Base-by-base conservation (phyloP, 2,888 invertebrate genomes). In the Apocheima hispidaria region DNA sequence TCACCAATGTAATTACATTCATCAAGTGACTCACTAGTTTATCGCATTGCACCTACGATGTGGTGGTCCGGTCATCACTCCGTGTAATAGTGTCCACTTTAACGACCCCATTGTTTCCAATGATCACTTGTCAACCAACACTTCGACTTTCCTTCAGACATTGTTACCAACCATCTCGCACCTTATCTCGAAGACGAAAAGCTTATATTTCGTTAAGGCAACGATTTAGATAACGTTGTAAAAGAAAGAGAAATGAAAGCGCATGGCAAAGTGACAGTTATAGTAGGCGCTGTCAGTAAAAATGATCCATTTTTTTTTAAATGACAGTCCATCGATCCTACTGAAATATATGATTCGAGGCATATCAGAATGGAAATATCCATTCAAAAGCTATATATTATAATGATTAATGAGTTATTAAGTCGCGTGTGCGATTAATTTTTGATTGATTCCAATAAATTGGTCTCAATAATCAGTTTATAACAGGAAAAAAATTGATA, bases 71-170 rank as follows among this genome's bases (percentile, higher is more conserved):
- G 70, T 69, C 86, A 82, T 91, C 90, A 90, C 81, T 86, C 83
- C 72, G n/a, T n/a, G n/a, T n/a, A n/a, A 74, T 71, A 75, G 76
- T 84, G 87, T 84, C 85, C 86, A 85, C 82, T 86, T 84, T 90
- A 91, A 91, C 84, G 90, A 91, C 82, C 80, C 90, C 77, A 92
- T 92, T 92, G 92, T 92, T 87, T 88, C 72, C 82, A 71, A 78
- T 81, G 77, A 88, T 88, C 85, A 81, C 81, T 83, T 88, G 90
- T 88, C 87, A 88, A 87, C 86, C 63, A 68, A 53, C 51, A 55
- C 48, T 46, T 35, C 41, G n/a, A 16, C 28, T 36, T 20, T n/a
- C 7, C 41, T 43, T 5, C 36, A 41, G 4, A 23, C 48, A 44
- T 23, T 16, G 4, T 23, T 38, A 9, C 35, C n/a, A 35, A 56